A percentile compares a stretch with the other conserved stretches of the same genome.
Conservation (phyloP, 2,888 invertebrate genomes). For the Chalcis sispes region DNA sequence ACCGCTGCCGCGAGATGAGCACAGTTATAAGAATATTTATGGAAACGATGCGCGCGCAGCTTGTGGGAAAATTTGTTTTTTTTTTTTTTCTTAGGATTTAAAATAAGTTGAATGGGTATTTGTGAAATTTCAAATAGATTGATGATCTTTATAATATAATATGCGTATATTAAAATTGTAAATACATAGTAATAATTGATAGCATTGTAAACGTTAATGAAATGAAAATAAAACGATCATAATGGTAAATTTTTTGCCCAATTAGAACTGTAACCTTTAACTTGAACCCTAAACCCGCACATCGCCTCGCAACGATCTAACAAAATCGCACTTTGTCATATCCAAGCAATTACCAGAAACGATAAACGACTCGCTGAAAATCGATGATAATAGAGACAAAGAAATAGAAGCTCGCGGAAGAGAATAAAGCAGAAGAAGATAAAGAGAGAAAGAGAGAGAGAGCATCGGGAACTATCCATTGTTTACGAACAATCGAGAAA, state of each 20-base stretch:
- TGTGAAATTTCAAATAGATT: background rate
- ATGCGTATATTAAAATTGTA: too few species aligned
- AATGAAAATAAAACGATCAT: too few species aligned
- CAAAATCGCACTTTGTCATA: slow-evolving; percentile 32
- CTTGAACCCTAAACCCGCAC: too few species aligned
- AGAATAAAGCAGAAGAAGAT: background rate
- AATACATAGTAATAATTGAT: too few species aligned
- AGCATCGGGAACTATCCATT: background rate
- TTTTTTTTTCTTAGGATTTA: background rate
- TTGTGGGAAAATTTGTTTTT: background rate
- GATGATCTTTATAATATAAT: too few species aligned
- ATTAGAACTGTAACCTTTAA: too few species aligned
- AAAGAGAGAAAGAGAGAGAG: too few species aligned
- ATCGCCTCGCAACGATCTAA: too few species aligned
- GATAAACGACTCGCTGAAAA: slow-evolving; percentile 18
- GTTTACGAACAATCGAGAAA: slow-evolving; percentile 35
- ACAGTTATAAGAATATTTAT: background rate
- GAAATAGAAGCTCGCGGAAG: background rate
- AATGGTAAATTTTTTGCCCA: too few species aligned
- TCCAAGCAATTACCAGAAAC: slow-evolving; percentile 22
- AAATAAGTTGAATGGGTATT: background rate
- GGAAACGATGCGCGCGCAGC: background rate
- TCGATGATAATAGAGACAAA: background rate
- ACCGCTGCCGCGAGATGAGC: too few species aligned
- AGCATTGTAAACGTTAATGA: too few species aligned